Evolutionary conservation across 2,113 vertebrate species (phyloP).

Genomic region (Menura novaehollandiae): DNA sequence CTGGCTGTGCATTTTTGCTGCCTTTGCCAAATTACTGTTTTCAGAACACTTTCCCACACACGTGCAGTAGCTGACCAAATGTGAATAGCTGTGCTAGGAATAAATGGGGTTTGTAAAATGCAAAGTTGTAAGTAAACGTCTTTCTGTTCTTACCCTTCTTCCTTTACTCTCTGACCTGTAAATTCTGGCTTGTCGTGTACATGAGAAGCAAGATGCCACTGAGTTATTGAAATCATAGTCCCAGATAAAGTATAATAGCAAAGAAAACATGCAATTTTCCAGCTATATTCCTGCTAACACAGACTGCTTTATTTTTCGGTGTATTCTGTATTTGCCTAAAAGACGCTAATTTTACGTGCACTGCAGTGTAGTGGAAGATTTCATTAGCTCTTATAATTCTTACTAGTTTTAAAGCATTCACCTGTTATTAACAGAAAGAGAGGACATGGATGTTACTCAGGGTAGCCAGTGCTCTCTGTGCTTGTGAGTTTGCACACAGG

Average conservation of each 20-base stretch:
- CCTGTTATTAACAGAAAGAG: neutral
- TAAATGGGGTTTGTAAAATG: neutral
- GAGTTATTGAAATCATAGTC: neutral
- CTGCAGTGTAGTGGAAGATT: neutral
- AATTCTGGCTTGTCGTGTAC: neutral
- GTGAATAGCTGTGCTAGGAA: neutral
- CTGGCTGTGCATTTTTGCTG: neutral
- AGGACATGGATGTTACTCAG: neutral
- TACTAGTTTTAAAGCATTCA: neutral
- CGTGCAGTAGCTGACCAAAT: neutral
- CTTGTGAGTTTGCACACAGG: neutral
- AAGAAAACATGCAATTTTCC: neutral
- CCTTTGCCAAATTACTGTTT: neutral
- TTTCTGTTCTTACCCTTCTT: neutral
- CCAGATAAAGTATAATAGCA: neutral
- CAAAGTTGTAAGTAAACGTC: neutral
- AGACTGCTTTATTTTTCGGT: neutral
- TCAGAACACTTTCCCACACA: neutral
- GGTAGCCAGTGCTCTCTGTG: neutral
- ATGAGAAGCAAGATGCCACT: neutral
- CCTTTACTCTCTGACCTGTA: neutral
- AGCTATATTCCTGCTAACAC: neutral
- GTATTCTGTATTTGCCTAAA: neutral
- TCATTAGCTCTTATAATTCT: neutral
- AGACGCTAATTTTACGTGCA: neutral